Base-by-base conservation (phyloP, 92 coral and sea anemone species). In the Epizoanthus ramosus region DNA sequence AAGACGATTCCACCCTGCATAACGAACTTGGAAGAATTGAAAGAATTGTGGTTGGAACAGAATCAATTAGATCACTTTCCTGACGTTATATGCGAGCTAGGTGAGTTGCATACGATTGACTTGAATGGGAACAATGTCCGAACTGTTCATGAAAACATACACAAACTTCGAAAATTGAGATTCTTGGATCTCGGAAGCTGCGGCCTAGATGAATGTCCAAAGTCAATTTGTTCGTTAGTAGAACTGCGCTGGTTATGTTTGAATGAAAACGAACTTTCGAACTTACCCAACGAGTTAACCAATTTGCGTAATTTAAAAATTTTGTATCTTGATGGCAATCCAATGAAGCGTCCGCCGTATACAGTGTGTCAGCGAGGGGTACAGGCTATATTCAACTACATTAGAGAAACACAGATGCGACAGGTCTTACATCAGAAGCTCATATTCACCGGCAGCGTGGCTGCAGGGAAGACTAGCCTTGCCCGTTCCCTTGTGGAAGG, bases 391-490 rank as follows among this genome's bases (percentile, higher is more conserved):
- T 77, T 81, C 75, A 72, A 73, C 57, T 89, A 66, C 59, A 76
- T 88, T 45, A 57, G 71, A 37, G 92, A 85, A 18, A 63, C 87
- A 3, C 80, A 73, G 14, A 41, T 28, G 31, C 85, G 88, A 12
- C 67, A 76, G 56, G 82, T 83, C 4, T 84, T 64, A 4, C 88
- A 88, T 68, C 94, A 91, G 59, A 91, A 88, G 60, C 72, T 91
- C 47, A 84, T 88, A 57, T 68, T 88, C 39, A 75, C 75, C 13
- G 94, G 94, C 13, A 87, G 87, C 59, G 90, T 85, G 18, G 63
- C 53, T n/a, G 94, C 94, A 3, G 94, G 94, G 1, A 91, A 91
- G 57, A 80, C 88, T 6, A 91, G 94, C 71, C 87, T 91, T 41
- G 84, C 92, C 37, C 87, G 75, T 23, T 60, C 92, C 5, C 70